phyloP scores from a whole-genome alignment of 2,113 vertebrate species.

The Tretioscincus oriximinensis region DNA sequence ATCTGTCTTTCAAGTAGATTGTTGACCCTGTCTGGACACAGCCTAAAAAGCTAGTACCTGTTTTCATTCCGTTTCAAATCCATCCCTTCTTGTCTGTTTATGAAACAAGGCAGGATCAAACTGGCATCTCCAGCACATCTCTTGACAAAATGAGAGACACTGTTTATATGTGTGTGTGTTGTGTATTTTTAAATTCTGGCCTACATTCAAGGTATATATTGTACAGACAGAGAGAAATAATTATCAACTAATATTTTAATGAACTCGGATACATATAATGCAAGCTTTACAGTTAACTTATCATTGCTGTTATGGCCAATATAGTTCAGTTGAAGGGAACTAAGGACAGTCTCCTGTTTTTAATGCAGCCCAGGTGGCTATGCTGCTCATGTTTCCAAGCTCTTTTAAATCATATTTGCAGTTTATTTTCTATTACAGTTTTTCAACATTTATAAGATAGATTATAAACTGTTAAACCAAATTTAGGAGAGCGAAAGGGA shows the following conservation, averaged over 20 bases:
- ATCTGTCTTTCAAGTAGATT: no score
- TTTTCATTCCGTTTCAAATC: no score
- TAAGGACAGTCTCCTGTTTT: constrained; percentile 54
- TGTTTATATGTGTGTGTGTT: no score
- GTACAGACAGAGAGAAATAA: constrained; percentile 15
- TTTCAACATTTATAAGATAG: constrained; percentile 31
- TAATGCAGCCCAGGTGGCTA: constrained; percentile 51
- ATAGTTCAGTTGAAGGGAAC: constrained; percentile 40
- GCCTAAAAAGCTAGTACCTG: no score
- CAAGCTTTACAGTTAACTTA: constrained; percentile 2
- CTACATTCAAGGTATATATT: constrained; percentile 25
- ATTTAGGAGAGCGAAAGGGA: constrained; percentile 22
- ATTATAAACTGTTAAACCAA: constrained; percentile 39
- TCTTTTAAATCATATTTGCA: constrained; percentile 48
- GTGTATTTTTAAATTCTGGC: constrained; percentile 14
- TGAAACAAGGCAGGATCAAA: no score
- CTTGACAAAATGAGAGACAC: not conserved
- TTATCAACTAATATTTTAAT: not conserved
- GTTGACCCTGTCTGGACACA: no score
- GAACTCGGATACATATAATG: not conserved
- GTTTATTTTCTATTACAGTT: constrained; percentile 48
- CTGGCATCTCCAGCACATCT: no score
- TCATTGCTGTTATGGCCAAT: constrained; percentile 52
- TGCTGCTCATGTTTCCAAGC: constrained; percentile 37
- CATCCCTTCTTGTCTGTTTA: no score